phyloP scores from a whole-genome alignment of 2,113 vertebrate genomes.

The Notiomystis cincta region DNA sequence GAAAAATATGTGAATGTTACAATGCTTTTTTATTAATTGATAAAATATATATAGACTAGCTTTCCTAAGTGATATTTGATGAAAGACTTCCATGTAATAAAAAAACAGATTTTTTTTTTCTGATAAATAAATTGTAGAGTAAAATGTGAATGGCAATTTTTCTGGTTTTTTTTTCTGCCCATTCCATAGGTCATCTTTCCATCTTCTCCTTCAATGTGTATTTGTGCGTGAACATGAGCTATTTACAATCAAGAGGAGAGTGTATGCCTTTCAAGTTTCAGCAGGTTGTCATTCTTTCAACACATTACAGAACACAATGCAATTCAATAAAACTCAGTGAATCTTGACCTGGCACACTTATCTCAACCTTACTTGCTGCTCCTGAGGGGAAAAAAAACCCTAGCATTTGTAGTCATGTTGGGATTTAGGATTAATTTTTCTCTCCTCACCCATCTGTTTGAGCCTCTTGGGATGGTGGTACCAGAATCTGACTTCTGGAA shows the following conservation, averaged over 20 bases:
- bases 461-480: background rate
- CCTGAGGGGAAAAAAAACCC: background rate
- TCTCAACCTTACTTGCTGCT: background rate
- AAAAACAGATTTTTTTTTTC: background rate
- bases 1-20: background rate
- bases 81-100: background rate
- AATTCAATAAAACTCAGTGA: background rate
- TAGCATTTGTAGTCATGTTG: background rate
- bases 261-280: background rate
- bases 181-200: background rate
- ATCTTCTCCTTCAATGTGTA: background rate
- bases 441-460: background rate
- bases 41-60: background rate
- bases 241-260: background rate
- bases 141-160: background rate
- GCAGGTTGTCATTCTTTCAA: background rate
- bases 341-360: background rate
- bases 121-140: background rate
- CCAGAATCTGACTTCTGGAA: background rate
- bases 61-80: background rate
- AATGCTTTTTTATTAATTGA: background rate
- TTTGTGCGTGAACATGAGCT: fast-evolving
- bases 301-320: background rate
- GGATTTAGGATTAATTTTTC: background rate
- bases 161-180: background rate